Evolutionary conservation across 2,888 invertebrate species (phyloP), one percentile per base, ranked within the genome.

Genomic region (Tuberolachnus salignus): DNA sequence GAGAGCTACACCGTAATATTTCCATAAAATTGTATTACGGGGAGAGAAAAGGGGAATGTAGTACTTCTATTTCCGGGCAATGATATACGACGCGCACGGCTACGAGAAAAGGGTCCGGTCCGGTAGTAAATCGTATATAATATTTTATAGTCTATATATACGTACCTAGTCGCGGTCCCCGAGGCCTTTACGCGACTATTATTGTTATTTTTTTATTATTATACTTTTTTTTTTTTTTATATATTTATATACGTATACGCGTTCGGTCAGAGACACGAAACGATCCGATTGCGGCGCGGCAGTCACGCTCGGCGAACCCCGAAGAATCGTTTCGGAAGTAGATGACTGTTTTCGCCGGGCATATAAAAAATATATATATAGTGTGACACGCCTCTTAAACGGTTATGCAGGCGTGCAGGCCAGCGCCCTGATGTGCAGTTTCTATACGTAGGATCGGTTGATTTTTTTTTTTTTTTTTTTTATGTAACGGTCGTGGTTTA

Each of bases 251-350:
- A 34, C 61, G 51, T 73, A 14, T 61, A 72, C 21, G 57, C 46
- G 57, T 19, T 57, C n/a, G 57, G 26, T 57, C n/a, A 42, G 10
- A 67, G 57, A 6, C 75, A 75, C 44, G 49, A 78, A 34, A 69
- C 51, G 78, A 61, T 69, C 46, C 69, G 23, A 73, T 34, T 57
- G 51, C 70, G 42, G 19, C 16, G 44, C 61, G 16, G 42, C 42
- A 42, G 78, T 78, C 78, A 78, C 78, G 78, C 69, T 59, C 46
- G 67, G 19, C 34, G 21, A 23, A 57, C 59, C 59, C 78, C 78
- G 59, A 78, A 78, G 78, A 78, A 78, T 78, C 78, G 78, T 78
- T 78, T 61, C 78, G 78, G 78, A 75, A 75, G 75, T 75, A 57
- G 34, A 78, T 78, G 78, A 78, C 78, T 26, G 59, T 78, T 69